Evolutionary conservation across 2,888 invertebrate genomes (phyloP), one percentile per base, ranked within the genome.

Genomic region (Cremastobaeus sp.): DNA sequence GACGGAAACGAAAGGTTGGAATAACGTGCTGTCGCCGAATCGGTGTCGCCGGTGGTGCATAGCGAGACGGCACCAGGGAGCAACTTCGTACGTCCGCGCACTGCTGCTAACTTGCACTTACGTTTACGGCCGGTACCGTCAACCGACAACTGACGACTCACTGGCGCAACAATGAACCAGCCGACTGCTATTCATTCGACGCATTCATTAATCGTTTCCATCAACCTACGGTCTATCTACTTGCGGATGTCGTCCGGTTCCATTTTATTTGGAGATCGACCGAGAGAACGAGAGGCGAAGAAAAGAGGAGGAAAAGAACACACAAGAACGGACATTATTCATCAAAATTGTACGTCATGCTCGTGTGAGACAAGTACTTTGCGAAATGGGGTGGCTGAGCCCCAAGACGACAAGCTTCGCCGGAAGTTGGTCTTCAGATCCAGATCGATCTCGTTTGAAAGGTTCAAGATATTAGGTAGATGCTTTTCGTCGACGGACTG

Each of bases 201-300:
- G 68, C 64, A 52, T 57, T 71, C 64, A 59, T 74, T 64, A 64
- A 74, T 69, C 74, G 69, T 65, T 65, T 74, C 64, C 64, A 64
- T 68, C 73, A 65, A 65, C 74, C 74, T 74, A 74, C 74, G 74
- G 68, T 54, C 69, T 69, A 59, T 74, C 74, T 57, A 43, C 73
- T 62, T 52, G 59, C 74, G 69, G 74, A 69, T 60, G 69, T 55
- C 74, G 69, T 74, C 69, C 69, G 74, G 74, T 65, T 65, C 69
- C 74, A 74, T 69, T 69, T 74, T 74, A 74, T 74, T 74, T 48
- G 62, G 64, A 54, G 69, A 74, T 57, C 47, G 59, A 59, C 35
- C 39, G 55, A 18, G 47, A 39, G 54, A 64, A 54, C 20, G 28
- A 20, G 47, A 66, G 15, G 17, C 17, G 9, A 17, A 14, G 41